Base-by-base conservation (phyloP, 1,140 invertebrate species). In the Ooceraea biroi region DNA sequence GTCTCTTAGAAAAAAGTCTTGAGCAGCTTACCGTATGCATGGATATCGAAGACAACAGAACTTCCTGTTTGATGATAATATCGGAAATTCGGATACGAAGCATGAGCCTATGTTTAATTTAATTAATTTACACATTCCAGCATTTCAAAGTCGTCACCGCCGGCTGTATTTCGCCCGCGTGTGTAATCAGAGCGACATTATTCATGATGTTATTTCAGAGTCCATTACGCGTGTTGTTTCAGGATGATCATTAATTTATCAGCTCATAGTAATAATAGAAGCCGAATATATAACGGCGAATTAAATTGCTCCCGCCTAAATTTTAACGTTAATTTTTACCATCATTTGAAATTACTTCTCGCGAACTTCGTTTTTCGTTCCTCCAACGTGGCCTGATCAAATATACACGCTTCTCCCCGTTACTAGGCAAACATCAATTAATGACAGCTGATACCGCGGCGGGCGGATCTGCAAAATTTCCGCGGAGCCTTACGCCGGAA, bases 231-330 rank as follows among this genome's bases (percentile, higher is more conserved):
- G 41, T 80, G 36, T 80, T 80, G 22, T 80, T 71, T 80, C 69
- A 80, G 76, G 65, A 80, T 19, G 46, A 61, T 63, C 55, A 80
- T 80, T 71, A 80, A 80, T 80, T 80, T 61, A 66, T 68, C 44
- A 44, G 52, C 61, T 48, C 30, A 41, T 19, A 57, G 69, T 44
- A 50, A 66, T 77, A 83, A 83, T 68, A 58, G 30, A 41, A 48
- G 22, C 44, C 12, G 25, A 48, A 10, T n/a, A n/a, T n/a, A 12
- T 7, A 36, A 27, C 7, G 19, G 44, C 25, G 11, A 44, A 71
- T 61, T 44, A 82, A n/a, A 80, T 58, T 52, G 22, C 46, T 25
- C 11, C 10, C 11, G 10, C 12, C 19, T 52, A 12, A 52, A 52
- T 48, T 55, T 55, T 4, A 14, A 52, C 61, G 2, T 36, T 7